phyloP scores from a whole-genome alignment of 2,797 vertebrate genomes.

The Centroberyx gerrardi region DNA sequence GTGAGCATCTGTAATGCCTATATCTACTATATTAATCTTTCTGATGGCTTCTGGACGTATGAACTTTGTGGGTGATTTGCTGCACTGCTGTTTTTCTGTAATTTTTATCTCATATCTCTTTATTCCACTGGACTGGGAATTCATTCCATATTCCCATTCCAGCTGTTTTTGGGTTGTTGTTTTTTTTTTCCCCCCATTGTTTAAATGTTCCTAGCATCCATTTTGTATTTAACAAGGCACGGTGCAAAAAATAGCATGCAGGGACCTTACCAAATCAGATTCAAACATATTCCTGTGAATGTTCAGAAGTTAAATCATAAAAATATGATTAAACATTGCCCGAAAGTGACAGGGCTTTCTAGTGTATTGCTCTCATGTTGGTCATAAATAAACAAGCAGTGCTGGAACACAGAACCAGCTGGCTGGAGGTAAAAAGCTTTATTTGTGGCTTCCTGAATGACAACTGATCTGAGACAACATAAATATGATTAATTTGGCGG shows the following conservation, averaged over 20 bases:
- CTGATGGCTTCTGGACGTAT: slow-evolving; percentile 8
- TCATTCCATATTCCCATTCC: neutral
- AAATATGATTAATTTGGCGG: slow-evolving; percentile 57
- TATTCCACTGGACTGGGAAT: slow-evolving; percentile 6
- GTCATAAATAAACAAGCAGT: slow-evolving; percentile 63
- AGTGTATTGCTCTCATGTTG: slow-evolving; percentile 50
- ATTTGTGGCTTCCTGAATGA: slow-evolving; percentile 50
- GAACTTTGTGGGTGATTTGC: slow-evolving; percentile 23
- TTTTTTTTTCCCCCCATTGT: slow-evolving; percentile 3
- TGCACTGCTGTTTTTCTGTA: slow-evolving; percentile 34
- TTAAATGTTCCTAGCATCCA: slow-evolving; percentile 1
- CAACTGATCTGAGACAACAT: slow-evolving; percentile 51
- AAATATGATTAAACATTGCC: slow-evolving; percentile 67
- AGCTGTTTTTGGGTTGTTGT: slow-evolving; percentile 13
- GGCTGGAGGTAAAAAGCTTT: slow-evolving; percentile 49
- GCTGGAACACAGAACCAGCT: slow-evolving; percentile 51
- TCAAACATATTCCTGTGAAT: slow-evolving; percentile 59
- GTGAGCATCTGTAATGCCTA: neutral
- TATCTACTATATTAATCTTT: slow-evolving; percentile 29
- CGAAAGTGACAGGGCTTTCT: slow-evolving; percentile 61
- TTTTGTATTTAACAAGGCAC: slow-evolving; percentile 28
- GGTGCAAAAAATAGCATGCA: slow-evolving; percentile 2
- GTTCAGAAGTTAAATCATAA: slow-evolving; percentile 62
- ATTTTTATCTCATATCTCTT: slow-evolving; percentile 29
- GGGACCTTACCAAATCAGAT: slow-evolving; percentile 45